Evolutionary conservation across 2,888 invertebrate genomes (phyloP).

Genomic region (Drosophila colorata): DNA sequence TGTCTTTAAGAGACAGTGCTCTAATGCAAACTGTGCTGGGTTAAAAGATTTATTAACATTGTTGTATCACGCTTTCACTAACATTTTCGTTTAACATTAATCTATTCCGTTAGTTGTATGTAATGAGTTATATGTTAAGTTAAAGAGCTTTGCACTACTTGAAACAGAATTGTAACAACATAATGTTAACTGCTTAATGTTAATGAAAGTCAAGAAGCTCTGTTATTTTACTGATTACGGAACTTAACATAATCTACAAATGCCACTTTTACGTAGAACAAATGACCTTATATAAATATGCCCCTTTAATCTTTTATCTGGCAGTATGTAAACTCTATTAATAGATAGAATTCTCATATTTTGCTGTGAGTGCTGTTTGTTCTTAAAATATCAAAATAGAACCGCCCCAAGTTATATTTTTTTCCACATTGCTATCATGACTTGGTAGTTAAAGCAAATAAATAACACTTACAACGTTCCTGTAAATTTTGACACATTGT

Average conservation of each 20-base stretch:
- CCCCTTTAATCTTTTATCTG: too few relatives aligned
- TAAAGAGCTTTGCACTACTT: too few relatives aligned
- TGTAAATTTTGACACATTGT: slow-evolving; percentile 36
- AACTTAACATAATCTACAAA: neutral
- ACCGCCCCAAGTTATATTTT: too few relatives aligned
- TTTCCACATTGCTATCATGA: neutral
- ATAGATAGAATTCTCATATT: too few relatives aligned
- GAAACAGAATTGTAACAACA: neutral
- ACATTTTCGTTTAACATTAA: too few relatives aligned
- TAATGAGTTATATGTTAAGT: too few relatives aligned
- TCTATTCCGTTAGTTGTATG: too few relatives aligned
- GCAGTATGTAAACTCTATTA: too few relatives aligned
- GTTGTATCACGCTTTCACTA: neutral
- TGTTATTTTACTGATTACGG: neutral
- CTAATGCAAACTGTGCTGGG: neutral
- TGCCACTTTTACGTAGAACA: too few relatives aligned
- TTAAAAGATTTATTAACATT: slow-evolving; percentile 8
- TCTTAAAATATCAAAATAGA: too few relatives aligned
- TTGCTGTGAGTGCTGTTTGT: too few relatives aligned
- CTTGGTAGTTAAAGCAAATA: neutral
- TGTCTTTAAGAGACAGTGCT: neutral
- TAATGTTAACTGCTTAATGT: neutral
- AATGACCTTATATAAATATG: too few relatives aligned
- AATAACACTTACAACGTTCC: slow-evolving; percentile 10
- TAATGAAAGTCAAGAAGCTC: neutral